These are phyloP conservation scores for Camelus bactrianus DNA, from an alignment of 2,113 vertebrate species.

Conservation along the genomic window DNA sequence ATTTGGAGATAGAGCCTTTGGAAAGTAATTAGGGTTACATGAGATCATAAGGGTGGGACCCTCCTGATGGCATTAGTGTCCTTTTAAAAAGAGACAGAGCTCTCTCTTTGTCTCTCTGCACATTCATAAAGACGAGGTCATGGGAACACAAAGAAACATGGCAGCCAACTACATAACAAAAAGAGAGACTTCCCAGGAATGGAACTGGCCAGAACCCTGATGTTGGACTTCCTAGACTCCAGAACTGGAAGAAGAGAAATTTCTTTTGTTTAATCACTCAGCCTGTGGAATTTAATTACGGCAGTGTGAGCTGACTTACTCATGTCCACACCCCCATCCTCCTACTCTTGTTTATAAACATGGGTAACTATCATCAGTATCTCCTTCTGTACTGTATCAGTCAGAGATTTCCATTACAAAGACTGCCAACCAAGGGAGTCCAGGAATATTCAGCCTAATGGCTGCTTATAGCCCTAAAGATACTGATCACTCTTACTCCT, in stretches of 20 bases:
- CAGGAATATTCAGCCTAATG: constrained; percentile 60
- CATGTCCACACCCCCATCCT: background rate
- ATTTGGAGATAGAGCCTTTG: background rate
- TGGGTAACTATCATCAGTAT: background rate
- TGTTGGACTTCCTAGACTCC: background rate
- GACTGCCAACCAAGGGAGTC: constrained; percentile 40
- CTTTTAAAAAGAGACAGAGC: background rate
- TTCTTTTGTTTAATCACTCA: background rate
- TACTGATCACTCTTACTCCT: background rate
- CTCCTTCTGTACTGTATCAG: background rate
- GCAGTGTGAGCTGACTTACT: background rate
- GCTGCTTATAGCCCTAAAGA: background rate
- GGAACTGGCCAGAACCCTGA: background rate
- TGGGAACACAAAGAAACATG: background rate
- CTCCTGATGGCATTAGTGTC: background rate
- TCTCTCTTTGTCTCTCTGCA: background rate
- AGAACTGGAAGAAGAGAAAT: background rate
- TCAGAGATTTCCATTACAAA: background rate
- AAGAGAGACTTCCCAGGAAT: background rate
- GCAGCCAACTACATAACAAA: background rate
- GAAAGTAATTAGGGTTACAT: background rate
- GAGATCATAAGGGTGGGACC: background rate
- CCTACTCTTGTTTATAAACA: background rate
- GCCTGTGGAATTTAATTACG: background rate
- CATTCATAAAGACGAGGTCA: background rate